Conservation (phyloP, 2,888 invertebrate species). For the Macropis europaea region DNA sequence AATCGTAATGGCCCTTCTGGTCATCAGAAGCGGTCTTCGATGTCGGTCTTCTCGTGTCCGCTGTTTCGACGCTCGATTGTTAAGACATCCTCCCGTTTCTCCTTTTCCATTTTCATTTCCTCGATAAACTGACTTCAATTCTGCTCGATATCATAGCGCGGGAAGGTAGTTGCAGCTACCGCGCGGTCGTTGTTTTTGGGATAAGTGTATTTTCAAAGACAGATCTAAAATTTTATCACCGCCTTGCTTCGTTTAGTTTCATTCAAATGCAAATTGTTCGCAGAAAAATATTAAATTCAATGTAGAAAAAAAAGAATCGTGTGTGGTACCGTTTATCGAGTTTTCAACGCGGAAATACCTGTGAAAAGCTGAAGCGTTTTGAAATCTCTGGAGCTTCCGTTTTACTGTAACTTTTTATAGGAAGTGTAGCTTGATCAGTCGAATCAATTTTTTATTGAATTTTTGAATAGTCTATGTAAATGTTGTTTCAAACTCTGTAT, state of each 20-base stretch:
- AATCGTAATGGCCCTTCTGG: slow-evolving; percentile 20
- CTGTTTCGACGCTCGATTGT: background rate
- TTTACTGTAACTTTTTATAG: too few relatives aligned
- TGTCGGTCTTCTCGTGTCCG: background rate
- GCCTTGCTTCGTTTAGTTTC: background rate
- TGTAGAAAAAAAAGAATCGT: too few relatives aligned
- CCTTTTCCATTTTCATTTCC: background rate
- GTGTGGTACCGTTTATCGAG: too few relatives aligned
- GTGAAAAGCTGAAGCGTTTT: too few relatives aligned
- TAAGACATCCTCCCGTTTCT: background rate
- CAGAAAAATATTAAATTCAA: too few relatives aligned
- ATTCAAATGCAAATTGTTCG: background rate
- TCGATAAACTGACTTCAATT: background rate
- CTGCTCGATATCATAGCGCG: background rate
- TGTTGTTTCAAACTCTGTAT: too few relatives aligned
- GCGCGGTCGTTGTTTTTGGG: background rate
- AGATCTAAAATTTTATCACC: background rate
- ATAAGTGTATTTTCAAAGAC: background rate
- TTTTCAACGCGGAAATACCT: too few relatives aligned
- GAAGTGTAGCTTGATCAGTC: too few relatives aligned
- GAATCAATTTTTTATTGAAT: too few relatives aligned
- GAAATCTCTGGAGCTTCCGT: too few relatives aligned
- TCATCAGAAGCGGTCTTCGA: slow-evolving; percentile 22
- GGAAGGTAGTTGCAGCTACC: background rate
- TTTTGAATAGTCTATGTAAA: too few relatives aligned